These are phyloP conservation scores for Lerista edwardsae DNA, from an alignment of 2,797 vertebrate genomes.

Conservation along the genomic window DNA sequence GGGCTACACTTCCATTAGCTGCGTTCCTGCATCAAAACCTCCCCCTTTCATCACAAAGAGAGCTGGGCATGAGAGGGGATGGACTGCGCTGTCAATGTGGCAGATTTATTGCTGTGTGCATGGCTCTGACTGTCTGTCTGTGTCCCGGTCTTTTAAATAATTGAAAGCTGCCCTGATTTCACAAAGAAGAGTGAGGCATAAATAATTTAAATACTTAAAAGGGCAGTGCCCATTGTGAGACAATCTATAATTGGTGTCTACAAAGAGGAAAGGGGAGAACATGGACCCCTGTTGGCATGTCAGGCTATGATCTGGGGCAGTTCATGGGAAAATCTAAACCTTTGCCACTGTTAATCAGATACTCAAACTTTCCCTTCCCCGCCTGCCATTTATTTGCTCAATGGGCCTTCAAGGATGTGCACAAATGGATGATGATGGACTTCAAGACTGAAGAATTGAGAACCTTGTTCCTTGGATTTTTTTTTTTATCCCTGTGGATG, in stretches of 20 bases:
- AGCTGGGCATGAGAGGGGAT: neutral
- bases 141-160: neutral
- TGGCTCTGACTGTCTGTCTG: neutral
- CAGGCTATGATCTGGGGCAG: slow-evolving; percentile 20
- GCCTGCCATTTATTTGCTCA: slow-evolving; percentile 72
- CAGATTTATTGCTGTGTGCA: neutral
- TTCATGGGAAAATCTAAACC: slow-evolving; percentile 84
- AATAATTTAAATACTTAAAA: neutral
- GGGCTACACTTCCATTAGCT: too few species aligned
- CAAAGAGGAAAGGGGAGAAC: slow-evolving; percentile 37
- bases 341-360: slow-evolving; percentile 79
- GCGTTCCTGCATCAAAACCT: neutral
- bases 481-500: neutral
- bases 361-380: slow-evolving; percentile 70
- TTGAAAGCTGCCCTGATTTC: neutral
- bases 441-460: slow-evolving; percentile 53
- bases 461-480: slow-evolving; percentile 39
- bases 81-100: too few species aligned
- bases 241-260: neutral
- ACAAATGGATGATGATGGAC: slow-evolving; percentile 75
- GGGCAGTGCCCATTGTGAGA: neutral
- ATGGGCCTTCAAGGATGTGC: slow-evolving; percentile 77
- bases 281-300: neutral
- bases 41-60: neutral
- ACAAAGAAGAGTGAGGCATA: neutral